Base-by-base conservation (phyloP, 2,113 vertebrate species). In the Canis aureus region DNA sequence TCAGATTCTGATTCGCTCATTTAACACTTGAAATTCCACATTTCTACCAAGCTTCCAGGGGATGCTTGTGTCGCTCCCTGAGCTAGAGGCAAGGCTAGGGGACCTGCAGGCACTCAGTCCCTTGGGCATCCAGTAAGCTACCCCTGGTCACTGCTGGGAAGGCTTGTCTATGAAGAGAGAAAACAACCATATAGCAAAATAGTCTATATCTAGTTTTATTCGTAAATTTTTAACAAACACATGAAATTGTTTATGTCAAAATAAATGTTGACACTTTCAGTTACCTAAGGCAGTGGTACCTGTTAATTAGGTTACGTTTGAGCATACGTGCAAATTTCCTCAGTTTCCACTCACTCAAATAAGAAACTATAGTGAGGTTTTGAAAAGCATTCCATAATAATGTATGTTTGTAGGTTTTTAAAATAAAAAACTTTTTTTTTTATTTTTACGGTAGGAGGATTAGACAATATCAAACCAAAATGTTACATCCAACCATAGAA, bases 211-310 rank as follows among this genome's bases (percentile, higher is more conserved):
- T 20, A 89, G 38, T 91, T 93, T 87, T 55, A 89, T n/a, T 89
- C 12, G 27, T 29, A 62, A 16, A 11, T n/a, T 35, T 94, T 69
- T 73, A 94, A 51, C 15, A 84, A 89, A 49, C 13, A 71, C 16
- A 8, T 78, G 66, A 90, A 49, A 23, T 69, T 57, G 1, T 62
- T 84, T 87, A 78, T 79, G 22, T 94, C 57, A 53, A 51, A 92
- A 55, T 97, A 92, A 88, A 10, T n/a, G 32, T 91, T 78, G 82
- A 59, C 10, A 53, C 23, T 93, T 84, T 89, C 38, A 82, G 25
- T 69, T 95, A 62, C 20, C 22, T 79, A 38, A 49, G 15, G 15
- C 6, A 11, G 2, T 59, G 17, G 10, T 74, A 35, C 12, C 83
- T 16, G 15, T 64, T 66, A 51, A 29, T 66, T n/a, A 25, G 1